These are phyloP conservation scores for Neogale vison DNA, from an alignment of 2,113 vertebrate genomes.

Conservation along the genomic window DNA sequence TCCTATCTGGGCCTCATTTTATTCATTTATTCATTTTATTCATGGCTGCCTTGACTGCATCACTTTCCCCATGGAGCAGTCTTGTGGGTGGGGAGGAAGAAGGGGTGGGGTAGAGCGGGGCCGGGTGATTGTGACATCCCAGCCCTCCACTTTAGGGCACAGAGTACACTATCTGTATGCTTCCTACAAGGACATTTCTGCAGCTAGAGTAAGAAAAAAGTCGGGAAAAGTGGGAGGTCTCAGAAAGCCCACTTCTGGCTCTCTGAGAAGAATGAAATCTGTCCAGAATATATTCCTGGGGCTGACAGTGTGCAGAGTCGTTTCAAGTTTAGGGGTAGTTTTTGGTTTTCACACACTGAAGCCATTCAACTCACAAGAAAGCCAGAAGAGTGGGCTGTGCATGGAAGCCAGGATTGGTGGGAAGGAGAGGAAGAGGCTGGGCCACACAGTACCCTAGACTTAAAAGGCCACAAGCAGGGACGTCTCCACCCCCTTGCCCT, in stretches of 20 bases:
- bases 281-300: not conserved
- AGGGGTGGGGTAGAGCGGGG: fast-evolving
- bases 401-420: not conserved
- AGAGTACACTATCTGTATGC: not conserved
- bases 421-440: not conserved
- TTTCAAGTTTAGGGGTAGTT: not conserved
- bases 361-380: not conserved
- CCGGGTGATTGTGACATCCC: not conserved
- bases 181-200: not conserved
- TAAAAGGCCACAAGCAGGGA: not conserved
- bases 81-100: not conserved
- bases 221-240: not conserved
- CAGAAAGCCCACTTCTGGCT: not conserved
- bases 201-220: not conserved
- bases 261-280: not conserved
- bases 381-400: not conserved
- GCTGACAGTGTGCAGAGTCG: not conserved
- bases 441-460: not conserved
- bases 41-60: not conserved
- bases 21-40: not conserved
- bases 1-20: not conserved
- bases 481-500: not conserved
- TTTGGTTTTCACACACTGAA: not conserved
- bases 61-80: not conserved
- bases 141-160: not conserved